Evolutionary conservation across 2,797 vertebrate genomes (phyloP).

Genomic region (Taeniopygia guttata): DNA sequence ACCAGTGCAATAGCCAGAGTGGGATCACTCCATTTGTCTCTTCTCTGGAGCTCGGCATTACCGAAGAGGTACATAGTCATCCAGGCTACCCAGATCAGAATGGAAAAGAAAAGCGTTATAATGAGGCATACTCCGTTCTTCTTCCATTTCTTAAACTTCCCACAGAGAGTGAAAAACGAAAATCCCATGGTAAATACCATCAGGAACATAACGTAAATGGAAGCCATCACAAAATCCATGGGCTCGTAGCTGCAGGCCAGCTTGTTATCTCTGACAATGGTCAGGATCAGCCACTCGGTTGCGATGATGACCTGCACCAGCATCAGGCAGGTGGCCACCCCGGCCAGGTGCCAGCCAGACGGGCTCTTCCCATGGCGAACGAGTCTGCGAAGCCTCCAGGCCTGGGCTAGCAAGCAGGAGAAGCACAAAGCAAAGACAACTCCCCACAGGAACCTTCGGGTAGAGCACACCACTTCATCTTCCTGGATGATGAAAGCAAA

Average conservation of each 20-base stretch:
- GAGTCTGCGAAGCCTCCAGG: conserved; percentile 84
- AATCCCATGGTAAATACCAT: conserved; percentile 82
- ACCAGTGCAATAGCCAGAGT: conserved; percentile 90
- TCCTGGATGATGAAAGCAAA: conserved; percentile 92
- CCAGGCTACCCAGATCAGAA: conserved; percentile 94
- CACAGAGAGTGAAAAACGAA: conserved; percentile 86
- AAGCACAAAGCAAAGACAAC: conserved; percentile 91
- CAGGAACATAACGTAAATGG: conserved; percentile 89
- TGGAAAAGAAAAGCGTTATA: conserved; percentile 84
- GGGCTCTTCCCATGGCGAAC: conserved; percentile 87
- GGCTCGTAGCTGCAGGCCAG: conserved; percentile 89
- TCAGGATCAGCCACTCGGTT: conserved; percentile 92
- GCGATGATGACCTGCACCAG: conserved; percentile 96
- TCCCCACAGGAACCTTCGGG: conserved; percentile 91
- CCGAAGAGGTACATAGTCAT: conserved; percentile 94
- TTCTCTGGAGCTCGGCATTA: conserved; percentile 80
- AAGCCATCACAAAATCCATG: conserved; percentile 90
- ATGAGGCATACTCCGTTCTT: conserved; percentile 88
- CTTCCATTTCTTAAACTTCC: conserved; percentile 91
- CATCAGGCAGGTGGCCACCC: conserved; percentile 84
- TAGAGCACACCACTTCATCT: conserved; percentile 86
- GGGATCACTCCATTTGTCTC: conserved; percentile 88
- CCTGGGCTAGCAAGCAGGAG: conserved; percentile 91
- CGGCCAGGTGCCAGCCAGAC: conserved; percentile 85
- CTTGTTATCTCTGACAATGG: conserved; percentile 86